A percentile compares a stretch with the other conserved stretches of the same genome.
These are phyloP conservation scores for Sebastolobus altivelis DNA, from an alignment of 2,797 vertebrate genomes.

Conservation along the genomic window DNA sequence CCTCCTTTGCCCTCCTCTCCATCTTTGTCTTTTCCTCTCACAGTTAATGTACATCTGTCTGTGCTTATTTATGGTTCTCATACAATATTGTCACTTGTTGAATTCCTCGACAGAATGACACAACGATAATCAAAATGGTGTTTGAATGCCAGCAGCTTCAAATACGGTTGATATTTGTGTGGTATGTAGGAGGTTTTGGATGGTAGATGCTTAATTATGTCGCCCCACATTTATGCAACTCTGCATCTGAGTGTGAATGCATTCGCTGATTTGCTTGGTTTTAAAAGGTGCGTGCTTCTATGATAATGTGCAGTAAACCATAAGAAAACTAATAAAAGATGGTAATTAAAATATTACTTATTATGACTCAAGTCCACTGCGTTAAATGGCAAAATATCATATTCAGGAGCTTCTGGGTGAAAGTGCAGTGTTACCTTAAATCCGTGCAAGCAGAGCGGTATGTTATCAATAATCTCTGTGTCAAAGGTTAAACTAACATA, in stretches of 20 bases:
- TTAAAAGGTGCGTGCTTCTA: not conserved
- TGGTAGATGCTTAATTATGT: conserved; percentile 22
- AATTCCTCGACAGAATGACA: not conserved
- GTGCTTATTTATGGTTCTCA: not conserved
- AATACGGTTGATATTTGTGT: conserved; percentile 5
- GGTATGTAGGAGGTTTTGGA: conserved; percentile 1
- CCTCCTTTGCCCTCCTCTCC: conserved; percentile 14
- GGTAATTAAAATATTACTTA: not conserved
- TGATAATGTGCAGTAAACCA: not conserved
- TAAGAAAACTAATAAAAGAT: not conserved
- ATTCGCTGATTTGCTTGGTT: not conserved
- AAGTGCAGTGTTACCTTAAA: not conserved
- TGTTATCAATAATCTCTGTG: conserved; percentile 10
- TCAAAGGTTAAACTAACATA: conserved; percentile 24
- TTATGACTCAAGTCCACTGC: not conserved
- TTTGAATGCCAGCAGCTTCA: conserved; percentile 5
- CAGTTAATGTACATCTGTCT: not conserved
- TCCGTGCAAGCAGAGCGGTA: not conserved
- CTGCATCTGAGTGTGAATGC: conserved; percentile 16
- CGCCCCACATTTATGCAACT: not conserved
- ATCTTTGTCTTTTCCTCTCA: not conserved
- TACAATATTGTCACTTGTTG: conserved; percentile 32
- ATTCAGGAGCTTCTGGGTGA: not conserved
- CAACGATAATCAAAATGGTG: not conserved
- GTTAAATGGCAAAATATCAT: not conserved